Evolutionary conservation across 2,113 vertebrate genomes (phyloP).

Genomic region (Haemorhous mexicanus): DNA sequence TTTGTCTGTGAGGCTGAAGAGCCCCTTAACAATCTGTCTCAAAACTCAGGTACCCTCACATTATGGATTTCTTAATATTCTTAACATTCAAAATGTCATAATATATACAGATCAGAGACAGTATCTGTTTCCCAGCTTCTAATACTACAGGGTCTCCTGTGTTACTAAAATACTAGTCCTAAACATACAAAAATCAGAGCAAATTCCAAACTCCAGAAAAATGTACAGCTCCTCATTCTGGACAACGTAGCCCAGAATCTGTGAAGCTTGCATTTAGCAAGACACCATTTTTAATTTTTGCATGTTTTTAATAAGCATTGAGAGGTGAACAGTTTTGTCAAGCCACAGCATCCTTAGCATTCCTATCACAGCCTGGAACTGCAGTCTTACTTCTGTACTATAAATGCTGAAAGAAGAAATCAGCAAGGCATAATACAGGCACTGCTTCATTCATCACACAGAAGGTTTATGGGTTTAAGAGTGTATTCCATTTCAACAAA

Average conservation of each 20-base stretch:
- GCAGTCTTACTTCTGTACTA: neutral
- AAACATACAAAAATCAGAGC: neutral
- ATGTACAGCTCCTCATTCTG: neutral
- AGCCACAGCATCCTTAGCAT: neutral
- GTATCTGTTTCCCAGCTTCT: neutral
- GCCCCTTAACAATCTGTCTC: neutral
- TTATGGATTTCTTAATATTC: neutral
- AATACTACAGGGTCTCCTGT: neutral
- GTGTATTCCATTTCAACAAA: neutral
- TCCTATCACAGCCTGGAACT: neutral
- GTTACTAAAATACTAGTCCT: neutral
- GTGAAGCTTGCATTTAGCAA: neutral
- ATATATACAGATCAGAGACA: neutral
- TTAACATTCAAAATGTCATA: neutral
- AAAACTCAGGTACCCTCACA: neutral
- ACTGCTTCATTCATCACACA: neutral
- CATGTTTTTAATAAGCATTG: neutral
- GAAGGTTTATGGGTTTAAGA: neutral
- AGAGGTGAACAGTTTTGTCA: neutral
- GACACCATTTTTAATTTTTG: neutral
- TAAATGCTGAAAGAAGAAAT: neutral
- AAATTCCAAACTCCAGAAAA: neutral
- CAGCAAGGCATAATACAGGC: neutral
- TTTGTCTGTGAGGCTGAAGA: neutral
- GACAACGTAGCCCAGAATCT: neutral